Evolutionary conservation across 2,888 invertebrate genomes (phyloP), one percentile per base, ranked within the genome.

Genomic region (Athrips mouffetella): DNA sequence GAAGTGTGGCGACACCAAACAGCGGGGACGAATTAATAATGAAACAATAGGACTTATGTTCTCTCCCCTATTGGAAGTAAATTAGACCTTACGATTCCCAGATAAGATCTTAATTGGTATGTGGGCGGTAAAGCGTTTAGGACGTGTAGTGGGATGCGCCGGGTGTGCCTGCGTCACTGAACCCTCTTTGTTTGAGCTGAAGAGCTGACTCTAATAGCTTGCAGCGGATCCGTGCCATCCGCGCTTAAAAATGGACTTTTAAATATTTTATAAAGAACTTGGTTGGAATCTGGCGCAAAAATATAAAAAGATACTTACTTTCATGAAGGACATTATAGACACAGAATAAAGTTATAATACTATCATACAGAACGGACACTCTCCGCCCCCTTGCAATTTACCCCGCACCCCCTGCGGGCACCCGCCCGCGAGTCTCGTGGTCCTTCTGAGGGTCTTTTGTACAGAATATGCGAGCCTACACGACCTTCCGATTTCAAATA

Each of bases 121-220:
- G 68, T 68, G 66, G 59, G 58, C 49, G 62, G 68, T 62, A 60
- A 61, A 61, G 76, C 73, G 73, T 75, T 80, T 82, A 80, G 73
- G 67, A 66, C 65, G 62, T 65, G 52, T 10, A 59, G 59, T 60
- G 70, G 48, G 73, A 74, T 78, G 72, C 71, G 40, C 25, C 16
- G 79, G 70, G 61, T 70, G 77, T 69, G 71, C 76, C 71, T 74
- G 71, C 70, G 78, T 76, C 79, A 80, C 75, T 78, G 79, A 78
- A 70, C 73, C 76, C 83, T 79, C 84, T 86, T 86, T 86, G 86
- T 86, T 87, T 83, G 80, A 78, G 70, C 73, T 86, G 81, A 84
- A 86, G 84, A 79, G 85, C 80, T 83, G 84, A 79, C 81, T 85
- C 79, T 86, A 88, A 87, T 86, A 87, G 86, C 85, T 83, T 81